Evolutionary conservation across 2,888 invertebrate species (phyloP), one percentile per base, ranked within the genome.

Genomic region (Ferdinandea cuprea): DNA sequence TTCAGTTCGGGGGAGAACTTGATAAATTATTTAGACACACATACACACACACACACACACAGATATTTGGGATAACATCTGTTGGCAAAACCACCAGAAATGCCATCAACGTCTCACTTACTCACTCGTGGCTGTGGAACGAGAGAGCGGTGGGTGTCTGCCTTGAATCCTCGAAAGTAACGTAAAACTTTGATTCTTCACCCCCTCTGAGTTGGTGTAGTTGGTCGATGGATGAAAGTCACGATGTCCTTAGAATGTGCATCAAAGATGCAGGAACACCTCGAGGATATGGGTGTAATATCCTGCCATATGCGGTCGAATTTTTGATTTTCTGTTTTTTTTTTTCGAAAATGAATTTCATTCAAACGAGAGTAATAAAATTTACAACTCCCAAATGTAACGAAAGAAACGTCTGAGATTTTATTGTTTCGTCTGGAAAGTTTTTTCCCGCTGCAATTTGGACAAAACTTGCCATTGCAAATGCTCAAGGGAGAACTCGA

Each of bases 351-450:
- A 69, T 35, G 40, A 69, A 59, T 71, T 42, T 37, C 58, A 30
- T 56, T 52, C 58, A 48, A 63, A 28, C 48, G 46, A 28, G 40
- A 11, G 54, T 58, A 74, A 32, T 58, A 19, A 56, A 73, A 56
- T 78, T 77, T 68, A 72, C 56, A 72, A 68, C 44, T 44, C 68
- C 72, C 63, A 46, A 25, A 46, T 37, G 77, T 61, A 58, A 40
- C 37, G 17, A 30, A n/a, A n/a, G n/a, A 56, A 56, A 58, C 61
- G 81, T 78, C 83, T 78, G 66, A 21, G 50, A 73, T 78, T 83
- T 78, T 78, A 83, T 83, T 83, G 78, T 83, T 83, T 68, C 68
- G 73, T 83, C 83, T 78, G 78, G 83, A 73, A 83, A 78, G 78
- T 73, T 83, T 69, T 66, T 40, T 83, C 63, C 52, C 40, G 8